Base-by-base conservation (phyloP, 2,113 vertebrate species). In the human (Homo sapiens) region DNA sequence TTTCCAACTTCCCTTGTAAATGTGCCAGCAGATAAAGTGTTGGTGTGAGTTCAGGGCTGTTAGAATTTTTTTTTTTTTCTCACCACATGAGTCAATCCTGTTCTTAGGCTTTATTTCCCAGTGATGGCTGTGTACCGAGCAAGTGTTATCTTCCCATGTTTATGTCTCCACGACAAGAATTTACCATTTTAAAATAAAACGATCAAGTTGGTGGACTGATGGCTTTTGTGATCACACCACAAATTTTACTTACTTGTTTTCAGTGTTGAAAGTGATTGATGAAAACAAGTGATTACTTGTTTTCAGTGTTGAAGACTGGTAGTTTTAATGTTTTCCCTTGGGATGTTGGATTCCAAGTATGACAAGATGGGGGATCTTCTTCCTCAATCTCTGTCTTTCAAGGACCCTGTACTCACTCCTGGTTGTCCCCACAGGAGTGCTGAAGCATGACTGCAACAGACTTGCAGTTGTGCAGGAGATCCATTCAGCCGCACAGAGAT, bases 1-100 rank as follows among this genome's bases (percentile, higher is more conserved):
- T 82, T 92, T 90, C 48, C 66, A 95, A 40, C 78, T 91, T 97
- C 64, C 72, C 66, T 92, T 96, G 57, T 93, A 93, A 96, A 79
- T 23, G 35, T 96, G 40, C 40, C 40, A 82, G 82, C 78, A 80
- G 73, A 96, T 88, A 66, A 92, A 68, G 22, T 93, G 32, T 32
- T 96, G 45, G 45, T 82, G 73, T 92, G 83, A 73, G 25, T 70
- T 1, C 27, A 76, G 25, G 8, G 0, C 43, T 93, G 13, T 68
- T 94, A 82, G 80, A 97, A 94, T 87, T 79, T 78, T 73, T 35
- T 38, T 79, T 45, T 81, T 95, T 94, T 96, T 81, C 50, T 92
- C 30, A 86, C 73, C 8, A 27, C 35, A 45, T 35, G 6, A 68
- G 59, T 89, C 50, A 93, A 94, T 14, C 14, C 72, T 84, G 76